Evolutionary conservation across 2,113 vertebrate genomes (phyloP), one percentile per base, ranked within the genome.

Genomic region (Ammodytes marinus): DNA sequence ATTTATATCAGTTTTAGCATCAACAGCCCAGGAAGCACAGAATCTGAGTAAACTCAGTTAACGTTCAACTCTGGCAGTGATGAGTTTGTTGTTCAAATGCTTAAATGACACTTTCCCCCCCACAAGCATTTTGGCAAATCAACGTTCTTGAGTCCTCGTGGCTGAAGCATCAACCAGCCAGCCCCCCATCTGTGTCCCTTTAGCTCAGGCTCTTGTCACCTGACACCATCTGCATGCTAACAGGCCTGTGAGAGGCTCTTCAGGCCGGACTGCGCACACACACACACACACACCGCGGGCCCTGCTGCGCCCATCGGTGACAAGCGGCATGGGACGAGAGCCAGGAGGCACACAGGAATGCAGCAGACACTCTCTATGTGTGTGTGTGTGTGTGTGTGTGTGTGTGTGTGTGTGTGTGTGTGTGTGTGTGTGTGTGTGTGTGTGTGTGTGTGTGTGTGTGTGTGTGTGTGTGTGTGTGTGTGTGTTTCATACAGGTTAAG

Each of bases 251-350:
- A 94, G 92, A 94, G 93, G 59, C 92, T 93, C 94, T 92, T 93
- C 77, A 91, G 85, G 87, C 87, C 58, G 79, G 68, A 64, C 58
- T 65, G 86, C 86, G 27, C 27, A 27, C 27, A 27, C 27, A 27
- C 27, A 27, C 27, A 27, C 27, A 27, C 27, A 27, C 86, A 77
- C 86, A 82, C 58, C 64, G 81, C 82, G 80, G 84, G 84, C 83
- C 85, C 85, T 78, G 89, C n/a, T 84, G 91, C 17, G 64, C 90
- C 77, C 89, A 80, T 87, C 80, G 64, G 83, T 91, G 94, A 93
- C 93, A 94, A 94, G 94, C 94, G 94, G 91, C 83, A 91, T 89
- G 91, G 92, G 91, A 95, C 85, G 58, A 86, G 93, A 93, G 91
- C 92, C 94, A 95, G 94, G 76, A 91, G 93, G 88, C 89, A 75